Evolutionary conservation across 1,140 invertebrate genomes (phyloP), one percentile per base, ranked within the genome.

Genomic region (Panagrolaimus sp.): DNA sequence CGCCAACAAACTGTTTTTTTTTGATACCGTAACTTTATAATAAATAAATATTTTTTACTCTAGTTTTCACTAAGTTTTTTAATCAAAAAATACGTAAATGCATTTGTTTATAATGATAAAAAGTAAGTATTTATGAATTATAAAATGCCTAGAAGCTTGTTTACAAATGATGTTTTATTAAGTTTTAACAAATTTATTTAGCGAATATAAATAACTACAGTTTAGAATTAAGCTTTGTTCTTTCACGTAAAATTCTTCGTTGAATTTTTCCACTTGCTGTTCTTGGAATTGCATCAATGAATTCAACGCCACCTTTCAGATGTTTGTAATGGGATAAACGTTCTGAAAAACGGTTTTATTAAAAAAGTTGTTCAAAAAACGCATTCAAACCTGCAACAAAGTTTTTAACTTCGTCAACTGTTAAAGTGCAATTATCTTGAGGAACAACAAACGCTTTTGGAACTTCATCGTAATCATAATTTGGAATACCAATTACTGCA

Each of bases 401-500:
- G 0, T 75, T 46, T 5, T 47, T 11, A 13, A 75, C 65, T 11
- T 74, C 65, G 1, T 64, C 57, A 20, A 67, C 72, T 0, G 65
- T 75, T 31, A 75, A 65, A 7, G 43, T 65, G 7, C 31, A 38
- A 3, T 57, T 85, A 51, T 85, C 84, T 81, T 87, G 87, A 9
- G 84, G 81, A 0, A 91, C 90, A 14, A 91, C 85, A 78, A 88
- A 91, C 1, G 90, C 90, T 79, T 86, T 86, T 0, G 91, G 91
- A 1, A 88, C 84, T 84, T 93, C 92, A 5, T 91, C 91, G 63
- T 84, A 84, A 45, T 86, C 80, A 1, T 85, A 82, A 80, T 92
- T 88, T 0, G 90, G 89, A 1, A 91, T 85, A 0, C 91, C 91
- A 23, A 92, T 88, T 0, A 92, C 91, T 1, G 90, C 90, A 9